phyloP scores from a whole-genome alignment of 2,888 invertebrate genomes.

The Eupeodes luniger region DNA sequence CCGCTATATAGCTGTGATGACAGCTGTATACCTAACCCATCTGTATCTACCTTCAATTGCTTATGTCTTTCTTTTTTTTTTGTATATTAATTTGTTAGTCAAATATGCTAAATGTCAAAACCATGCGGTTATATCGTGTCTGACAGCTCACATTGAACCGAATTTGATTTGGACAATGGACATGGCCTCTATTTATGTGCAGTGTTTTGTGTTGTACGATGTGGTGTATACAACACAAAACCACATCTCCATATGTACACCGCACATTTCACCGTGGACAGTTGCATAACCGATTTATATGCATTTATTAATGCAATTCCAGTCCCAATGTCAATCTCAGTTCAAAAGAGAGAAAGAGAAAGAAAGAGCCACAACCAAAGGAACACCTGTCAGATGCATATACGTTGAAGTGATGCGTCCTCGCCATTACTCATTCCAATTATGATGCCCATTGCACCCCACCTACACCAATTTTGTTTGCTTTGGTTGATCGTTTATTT shows the following conservation, averaged over 20 bases:
- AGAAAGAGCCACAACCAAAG: conserved; percentile 6
- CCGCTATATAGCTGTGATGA: not conserved
- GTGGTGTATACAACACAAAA: not conserved
- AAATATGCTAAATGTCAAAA: conserved; percentile 48
- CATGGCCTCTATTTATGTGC: not conserved
- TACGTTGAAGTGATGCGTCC: conserved; percentile 6
- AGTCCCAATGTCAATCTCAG: not conserved
- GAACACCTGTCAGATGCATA: conserved; percentile 56
- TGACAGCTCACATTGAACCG: conserved; percentile 42
- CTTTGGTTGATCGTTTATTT: conserved; percentile 36
- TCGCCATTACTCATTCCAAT: conserved; percentile 35
- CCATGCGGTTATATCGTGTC: conserved; percentile 27
- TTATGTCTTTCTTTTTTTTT: conserved; percentile 12
- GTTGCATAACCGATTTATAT: conserved; percentile 60
- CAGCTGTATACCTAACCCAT: too few relatives aligned
- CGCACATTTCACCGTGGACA: conserved; percentile 45
- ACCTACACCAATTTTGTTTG: not conserved
- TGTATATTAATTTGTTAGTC: conserved; percentile 52
- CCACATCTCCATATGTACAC: not conserved
- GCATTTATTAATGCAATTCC: conserved; percentile 61
- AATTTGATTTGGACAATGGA: conserved; percentile 50
- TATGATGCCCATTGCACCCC: not conserved
- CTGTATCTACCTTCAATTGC: not conserved
- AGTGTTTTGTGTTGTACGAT: too few relatives aligned
- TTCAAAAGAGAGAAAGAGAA: too few relatives aligned